Evolutionary conservation across 2,113 vertebrate genomes (phyloP).

Genomic region (Accipiter virgatus): DNA sequence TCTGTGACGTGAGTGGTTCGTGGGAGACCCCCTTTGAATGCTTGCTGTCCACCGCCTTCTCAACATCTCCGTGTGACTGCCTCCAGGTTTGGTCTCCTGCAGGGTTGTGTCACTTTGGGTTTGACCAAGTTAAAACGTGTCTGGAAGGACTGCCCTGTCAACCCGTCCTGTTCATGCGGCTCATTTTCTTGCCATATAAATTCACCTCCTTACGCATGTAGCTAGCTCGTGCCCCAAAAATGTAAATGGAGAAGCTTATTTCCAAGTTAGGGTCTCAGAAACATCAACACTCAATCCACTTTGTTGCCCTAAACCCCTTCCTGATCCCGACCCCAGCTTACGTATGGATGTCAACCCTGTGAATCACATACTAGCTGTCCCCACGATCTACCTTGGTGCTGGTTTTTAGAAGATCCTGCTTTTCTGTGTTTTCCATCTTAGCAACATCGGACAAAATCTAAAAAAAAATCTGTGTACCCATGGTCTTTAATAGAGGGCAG

Average conservation of each 20-base stretch:
- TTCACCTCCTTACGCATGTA: not conserved
- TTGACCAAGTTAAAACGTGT: not conserved
- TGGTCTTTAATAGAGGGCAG: not conserved
- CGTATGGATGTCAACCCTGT: not conserved
- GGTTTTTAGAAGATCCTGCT: not conserved
- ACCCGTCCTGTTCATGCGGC: not conserved
- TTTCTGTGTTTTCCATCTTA: not conserved
- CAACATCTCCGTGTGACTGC: not conserved
- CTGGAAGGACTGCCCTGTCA: not conserved
- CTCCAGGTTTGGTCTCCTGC: not conserved
- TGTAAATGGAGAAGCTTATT: not conserved
- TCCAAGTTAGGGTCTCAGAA: not conserved
- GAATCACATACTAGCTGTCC: not conserved
- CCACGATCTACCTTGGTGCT: not conserved
- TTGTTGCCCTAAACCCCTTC: not conserved
- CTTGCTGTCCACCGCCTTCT: not conserved
- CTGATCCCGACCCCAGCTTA: fast-evolving
- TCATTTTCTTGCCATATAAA: not conserved
- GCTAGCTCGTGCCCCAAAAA: not conserved
- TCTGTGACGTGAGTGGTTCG: fast-evolving
- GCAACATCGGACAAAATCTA: not conserved
- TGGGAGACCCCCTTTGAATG: not conserved
- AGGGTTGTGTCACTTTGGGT: not conserved
- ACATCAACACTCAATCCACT: not conserved
- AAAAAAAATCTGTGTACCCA: not conserved